Conservation (phyloP, 2,888 invertebrate species). For the Pecten maximus region DNA sequence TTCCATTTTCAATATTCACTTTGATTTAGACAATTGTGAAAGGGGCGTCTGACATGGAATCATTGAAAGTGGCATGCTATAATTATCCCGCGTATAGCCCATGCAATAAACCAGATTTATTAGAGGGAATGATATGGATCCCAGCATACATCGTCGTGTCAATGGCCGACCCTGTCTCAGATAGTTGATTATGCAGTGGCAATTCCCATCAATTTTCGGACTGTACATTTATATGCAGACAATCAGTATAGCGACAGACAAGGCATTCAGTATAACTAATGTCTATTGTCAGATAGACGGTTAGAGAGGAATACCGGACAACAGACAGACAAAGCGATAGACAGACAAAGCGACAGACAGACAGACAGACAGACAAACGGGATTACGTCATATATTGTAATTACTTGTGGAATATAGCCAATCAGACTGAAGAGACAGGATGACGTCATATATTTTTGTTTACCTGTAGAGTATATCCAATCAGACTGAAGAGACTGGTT, state of each 20-base stretch:
- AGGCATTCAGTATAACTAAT: not conserved
- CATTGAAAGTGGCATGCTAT: not conserved
- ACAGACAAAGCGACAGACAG: not conserved
- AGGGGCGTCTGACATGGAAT: not conserved
- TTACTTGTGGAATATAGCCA: too few species aligned
- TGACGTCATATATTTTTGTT: too few species aligned
- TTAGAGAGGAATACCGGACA: not conserved
- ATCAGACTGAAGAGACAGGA: too few species aligned
- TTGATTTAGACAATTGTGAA: not conserved
- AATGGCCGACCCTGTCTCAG: not conserved
- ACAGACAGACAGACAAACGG: not conserved
- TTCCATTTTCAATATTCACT: conserved; percentile 6
- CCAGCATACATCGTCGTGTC: not conserved
- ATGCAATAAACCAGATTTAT: not conserved
- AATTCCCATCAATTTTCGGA: not conserved
- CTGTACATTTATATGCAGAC: not conserved
- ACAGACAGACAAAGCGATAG: not conserved
- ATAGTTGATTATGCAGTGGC: not conserved
- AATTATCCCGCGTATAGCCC: not conserved
- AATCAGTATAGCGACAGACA: not conserved
- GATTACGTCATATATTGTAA: too few species aligned
- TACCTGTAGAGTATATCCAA: too few species aligned
- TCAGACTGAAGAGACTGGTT: too few species aligned
- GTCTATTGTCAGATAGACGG: not conserved
- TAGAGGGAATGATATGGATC: not conserved